phyloP scores from a whole-genome alignment of 2,888 invertebrate genomes.

The Agonopterix alstromeriana region DNA sequence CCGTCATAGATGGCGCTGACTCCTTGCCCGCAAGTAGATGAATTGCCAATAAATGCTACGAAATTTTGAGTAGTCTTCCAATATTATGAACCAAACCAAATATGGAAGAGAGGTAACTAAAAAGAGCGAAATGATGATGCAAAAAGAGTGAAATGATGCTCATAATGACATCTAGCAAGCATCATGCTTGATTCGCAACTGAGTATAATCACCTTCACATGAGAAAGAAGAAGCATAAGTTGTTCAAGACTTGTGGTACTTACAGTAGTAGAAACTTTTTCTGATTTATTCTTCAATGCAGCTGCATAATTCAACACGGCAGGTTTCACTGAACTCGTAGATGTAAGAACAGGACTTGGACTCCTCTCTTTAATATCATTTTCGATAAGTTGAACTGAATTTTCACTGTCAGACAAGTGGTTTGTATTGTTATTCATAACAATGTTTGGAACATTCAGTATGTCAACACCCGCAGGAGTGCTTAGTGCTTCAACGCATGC shows the following conservation, averaged over 20 bases:
- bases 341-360: constrained; percentile 36
- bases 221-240: too few species aligned
- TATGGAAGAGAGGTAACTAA: too few species aligned
- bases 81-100: too few species aligned
- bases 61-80: too few species aligned
- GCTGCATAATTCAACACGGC: constrained; percentile 55
- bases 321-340: constrained; percentile 27
- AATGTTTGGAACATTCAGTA: constrained; percentile 44
- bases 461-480: constrained; percentile 43
- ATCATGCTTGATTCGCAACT: too few species aligned
- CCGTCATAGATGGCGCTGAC: too few species aligned
- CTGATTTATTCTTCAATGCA: constrained; percentile 44
- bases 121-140: too few species aligned
- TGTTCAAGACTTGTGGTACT: constrained; percentile 19
- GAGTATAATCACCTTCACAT: too few species aligned
- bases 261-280: constrained; percentile 52
- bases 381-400: constrained; percentile 29
- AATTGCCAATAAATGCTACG: too few species aligned
- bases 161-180: too few species aligned
- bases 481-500: constrained; percentile 57
- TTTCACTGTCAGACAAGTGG: constrained; percentile 31
- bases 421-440: constrained; percentile 29
- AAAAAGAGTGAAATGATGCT: too few species aligned
- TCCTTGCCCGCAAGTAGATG: too few species aligned
- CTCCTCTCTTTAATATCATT: constrained; percentile 32